phyloP scores from a whole-genome alignment of 2,797 vertebrate genomes.

The Orientallactaga sibirica region DNA sequence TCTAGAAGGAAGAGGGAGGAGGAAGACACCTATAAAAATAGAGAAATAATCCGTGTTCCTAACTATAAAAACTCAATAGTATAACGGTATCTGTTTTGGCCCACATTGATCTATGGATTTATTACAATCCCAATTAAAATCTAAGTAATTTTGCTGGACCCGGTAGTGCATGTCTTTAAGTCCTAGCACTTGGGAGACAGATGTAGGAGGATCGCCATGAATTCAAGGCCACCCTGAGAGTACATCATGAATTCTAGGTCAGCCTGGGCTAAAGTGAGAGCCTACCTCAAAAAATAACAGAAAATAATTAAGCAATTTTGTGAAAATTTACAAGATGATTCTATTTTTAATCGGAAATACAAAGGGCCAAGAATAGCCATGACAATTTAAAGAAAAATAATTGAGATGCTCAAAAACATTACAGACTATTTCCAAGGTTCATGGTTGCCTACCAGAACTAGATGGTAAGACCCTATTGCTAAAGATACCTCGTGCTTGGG shows the following conservation, averaged over 20 bases:
- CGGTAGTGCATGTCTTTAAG: no score
- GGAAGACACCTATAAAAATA: neutral
- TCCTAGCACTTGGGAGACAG: no score
- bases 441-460: no score
- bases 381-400: neutral
- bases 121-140: conserved; percentile 43
- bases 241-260: no score
- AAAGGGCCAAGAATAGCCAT: conserved; percentile 29
- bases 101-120: neutral
- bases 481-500: no score
- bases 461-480: no score
- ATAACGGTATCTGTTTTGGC: neutral
- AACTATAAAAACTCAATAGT: conserved; percentile 7
- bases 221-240: no score
- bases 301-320: neutral
- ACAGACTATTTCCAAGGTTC: no score
- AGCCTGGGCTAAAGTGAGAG: no score
- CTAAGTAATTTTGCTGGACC: neutral
- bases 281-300: no score
- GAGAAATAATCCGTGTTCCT: neutral
- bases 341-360: conserved; percentile 36
- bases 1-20: neutral
- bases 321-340: conserved; percentile 34
- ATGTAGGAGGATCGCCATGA: no score
- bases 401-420: no score